Evolutionary conservation across 2,888 invertebrate genomes (phyloP), one percentile per base, ranked within the genome.

Genomic region (Callyntrura sp.): DNA sequence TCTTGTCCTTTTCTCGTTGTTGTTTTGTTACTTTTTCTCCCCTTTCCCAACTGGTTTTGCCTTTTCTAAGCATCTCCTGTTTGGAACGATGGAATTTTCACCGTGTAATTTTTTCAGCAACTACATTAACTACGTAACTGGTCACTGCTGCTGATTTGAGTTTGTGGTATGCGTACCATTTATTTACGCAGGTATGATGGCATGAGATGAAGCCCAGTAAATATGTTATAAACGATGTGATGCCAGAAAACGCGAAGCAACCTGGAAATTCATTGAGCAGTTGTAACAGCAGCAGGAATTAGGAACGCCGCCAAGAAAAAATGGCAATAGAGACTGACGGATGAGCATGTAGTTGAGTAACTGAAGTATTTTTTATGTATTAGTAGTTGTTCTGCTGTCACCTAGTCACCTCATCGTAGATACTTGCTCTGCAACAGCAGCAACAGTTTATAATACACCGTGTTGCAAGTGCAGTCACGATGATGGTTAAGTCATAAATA

Each of bases 31-130:
- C 43, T 73, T 35, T 35, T 35, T 35, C 35, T 4, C n/a, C 28
- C 45, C 43, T 68, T 68, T 68, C 35, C 20, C 78, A 55, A 78
- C 78, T 78, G 55, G 78, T 78, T 78, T 78, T 55, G 23, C 11
- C 62, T 25, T 11, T 17, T 70, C 5, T 73, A 11, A 45, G 12
- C 70, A 43, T 45, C 28, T 55, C 57, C 11, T 43, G 68, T 35
- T 14, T 55, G 78, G 57, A 76, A 76, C 23, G 78, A 78, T 78
- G 78, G 78, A 78, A 78, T 78, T 78, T 78, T 78, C 78, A 78
- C 78, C 78, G 25, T 78, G 78, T 76, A 76, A 23, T 51, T 78
- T 68, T 78, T 55, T 55, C 78, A 57, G n/a, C 78, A 78, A 28
- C 57, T 55, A 14, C 51, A 28, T 14, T 28, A 28, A 68, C 35